Percentiles rank a stretch among this genome's conserved stretches.
These are phyloP conservation scores for Oreochromis grahami DNA, from an alignment of 2,797 vertebrate species.

Conservation along the genomic window DNA sequence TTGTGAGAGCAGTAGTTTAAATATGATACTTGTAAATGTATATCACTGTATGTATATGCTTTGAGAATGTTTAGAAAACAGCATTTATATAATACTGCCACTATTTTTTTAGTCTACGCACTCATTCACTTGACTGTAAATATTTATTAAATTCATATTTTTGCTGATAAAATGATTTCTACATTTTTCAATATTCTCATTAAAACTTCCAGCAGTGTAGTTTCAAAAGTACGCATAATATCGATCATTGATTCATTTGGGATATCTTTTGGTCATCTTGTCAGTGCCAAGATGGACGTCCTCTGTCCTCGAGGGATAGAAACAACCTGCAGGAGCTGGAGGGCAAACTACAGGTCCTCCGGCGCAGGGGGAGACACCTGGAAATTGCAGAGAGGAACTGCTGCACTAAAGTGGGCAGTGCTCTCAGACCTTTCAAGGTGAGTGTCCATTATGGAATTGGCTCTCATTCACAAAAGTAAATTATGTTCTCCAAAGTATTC, in stretches of 20 bases:
- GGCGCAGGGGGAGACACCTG: constrained; percentile 85
- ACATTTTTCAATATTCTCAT: neutral
- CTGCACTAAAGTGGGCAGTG: constrained; percentile 89
- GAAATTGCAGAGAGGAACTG: constrained; percentile 91
- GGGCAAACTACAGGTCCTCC: constrained; percentile 84
- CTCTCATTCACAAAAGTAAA: neutral
- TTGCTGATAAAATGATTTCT: neutral
- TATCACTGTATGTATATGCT: neutral
- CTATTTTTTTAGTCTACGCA: neutral
- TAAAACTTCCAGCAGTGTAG: neutral
- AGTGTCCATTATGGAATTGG: constrained; percentile 33
- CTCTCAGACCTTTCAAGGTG: constrained; percentile 91
- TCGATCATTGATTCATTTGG: neutral
- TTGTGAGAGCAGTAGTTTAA: neutral
- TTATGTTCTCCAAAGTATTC: neutral
- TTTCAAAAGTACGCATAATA: neutral
- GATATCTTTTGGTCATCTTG: neutral
- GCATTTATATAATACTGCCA: neutral
- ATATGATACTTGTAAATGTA: neutral
- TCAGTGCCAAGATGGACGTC: constrained; percentile 92
- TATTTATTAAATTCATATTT: neutral
- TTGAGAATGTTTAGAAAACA: neutral
- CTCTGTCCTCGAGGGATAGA: constrained; percentile 87
- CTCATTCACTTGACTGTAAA: neutral
- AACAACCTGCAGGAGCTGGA: constrained; percentile 86